Base-by-base conservation (phyloP, 2,888 invertebrate genomes). In the Idaea dimidiata region DNA sequence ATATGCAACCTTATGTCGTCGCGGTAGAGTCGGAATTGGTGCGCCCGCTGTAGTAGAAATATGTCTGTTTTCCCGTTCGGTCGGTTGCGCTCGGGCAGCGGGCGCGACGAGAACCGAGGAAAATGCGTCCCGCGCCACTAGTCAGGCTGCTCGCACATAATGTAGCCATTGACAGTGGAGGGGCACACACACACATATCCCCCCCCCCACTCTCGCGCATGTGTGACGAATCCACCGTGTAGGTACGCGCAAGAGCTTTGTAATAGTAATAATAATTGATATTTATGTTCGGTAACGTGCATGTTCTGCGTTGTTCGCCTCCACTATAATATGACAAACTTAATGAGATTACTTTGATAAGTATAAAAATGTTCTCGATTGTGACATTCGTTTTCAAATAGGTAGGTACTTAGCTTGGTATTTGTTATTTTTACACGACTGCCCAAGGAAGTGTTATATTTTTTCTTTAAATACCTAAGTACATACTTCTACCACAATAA, bases 31-130 rank as follows among this genome's bases (percentile, higher is more conserved):
- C 61, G 62, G 24, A 6, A 69, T 68, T 73, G 14, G 57, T 2
- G 0, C 59, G 60, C 6, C 4, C 14, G 60, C 33, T 60, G 60
- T 61, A 17, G 62, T 63, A 72, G 75, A 74, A 80, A 77, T 81
- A 81, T 88, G 87, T 89, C 88, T 87, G 88, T 90, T 89, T 88
- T 89, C 85, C 83, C 88, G 73, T 82, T 84, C 86, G 91, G 87
- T 90, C 87, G 85, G 91, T 76, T 91, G 87, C 91, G 86, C 89
- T 83, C 86, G 89, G 86, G 79, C 86, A 72, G 81, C 71, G 81
- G 73, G 88, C 83, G 87, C 81, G 89, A 89, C 86, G 83, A 85
- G 83, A 76, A 82, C 80, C 79, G 82, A 80, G 83, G 85, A 82
- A 84, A 82, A 82, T 80, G 78, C 72, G 76, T 75, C 75, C 71